phyloP scores from a whole-genome alignment of 2,113 vertebrate species.

The Pterophyllum scalare region DNA sequence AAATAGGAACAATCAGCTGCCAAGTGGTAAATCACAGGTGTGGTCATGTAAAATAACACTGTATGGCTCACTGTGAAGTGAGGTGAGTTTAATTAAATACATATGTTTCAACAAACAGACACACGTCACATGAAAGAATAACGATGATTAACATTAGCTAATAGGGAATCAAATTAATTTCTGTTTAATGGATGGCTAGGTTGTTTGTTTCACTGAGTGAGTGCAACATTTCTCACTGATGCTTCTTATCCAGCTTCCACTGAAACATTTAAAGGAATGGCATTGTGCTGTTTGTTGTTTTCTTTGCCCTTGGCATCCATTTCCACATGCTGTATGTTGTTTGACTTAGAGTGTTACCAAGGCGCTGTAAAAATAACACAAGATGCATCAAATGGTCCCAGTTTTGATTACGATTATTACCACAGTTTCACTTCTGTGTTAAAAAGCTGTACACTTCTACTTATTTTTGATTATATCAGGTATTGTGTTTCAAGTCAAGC shows the following conservation, averaged over 20 bases:
- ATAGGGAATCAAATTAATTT: background rate
- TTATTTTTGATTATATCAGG: background rate
- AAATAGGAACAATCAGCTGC: constrained; percentile 22
- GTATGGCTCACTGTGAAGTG: background rate
- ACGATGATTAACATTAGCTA: background rate
- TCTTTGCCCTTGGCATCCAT: background rate
- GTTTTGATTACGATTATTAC: background rate
- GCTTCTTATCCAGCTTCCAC: background rate
- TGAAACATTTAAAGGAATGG: background rate
- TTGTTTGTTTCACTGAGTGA: background rate
- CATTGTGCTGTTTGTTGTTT: background rate
- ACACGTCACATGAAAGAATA: background rate
- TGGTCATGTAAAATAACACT: background rate
- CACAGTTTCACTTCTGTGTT: background rate
- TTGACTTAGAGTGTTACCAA: background rate
- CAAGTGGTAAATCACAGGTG: background rate
- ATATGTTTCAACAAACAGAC: background rate
- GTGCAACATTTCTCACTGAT: background rate
- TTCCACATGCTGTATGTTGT: constrained; percentile 9
- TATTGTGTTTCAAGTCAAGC: constrained; percentile 12
- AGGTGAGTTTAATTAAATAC: background rate
- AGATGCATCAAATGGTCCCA: background rate
- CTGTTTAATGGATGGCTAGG: background rate
- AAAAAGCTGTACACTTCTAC: background rate
- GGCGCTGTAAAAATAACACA: background rate